phyloP scores from a whole-genome alignment of 64 coral and sea anemone genomes.

The Actinia tenebrosa region DNA sequence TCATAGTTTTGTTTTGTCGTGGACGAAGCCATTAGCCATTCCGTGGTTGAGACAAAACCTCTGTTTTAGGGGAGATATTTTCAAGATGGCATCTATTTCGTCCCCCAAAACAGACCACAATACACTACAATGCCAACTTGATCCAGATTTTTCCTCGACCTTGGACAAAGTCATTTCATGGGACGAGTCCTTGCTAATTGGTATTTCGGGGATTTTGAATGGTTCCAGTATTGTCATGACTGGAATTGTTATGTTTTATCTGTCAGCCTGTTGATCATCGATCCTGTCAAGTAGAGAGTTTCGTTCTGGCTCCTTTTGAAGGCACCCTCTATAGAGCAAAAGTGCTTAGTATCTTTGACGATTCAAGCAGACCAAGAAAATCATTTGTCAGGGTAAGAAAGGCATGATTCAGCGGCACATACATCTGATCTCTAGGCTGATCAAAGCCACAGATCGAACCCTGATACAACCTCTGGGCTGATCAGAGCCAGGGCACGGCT shows the following conservation, averaged over 20 bases:
- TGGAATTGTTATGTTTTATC: background rate
- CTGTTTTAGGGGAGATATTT: too few species aligned
- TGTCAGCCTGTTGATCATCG: background rate
- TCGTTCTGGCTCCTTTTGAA: conserved; percentile 9
- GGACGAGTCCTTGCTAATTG: too few species aligned
- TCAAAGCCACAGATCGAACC: too few species aligned
- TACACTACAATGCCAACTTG: too few species aligned
- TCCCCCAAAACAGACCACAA: too few species aligned
- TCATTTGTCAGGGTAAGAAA: background rate
- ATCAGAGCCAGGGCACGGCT: too few species aligned
- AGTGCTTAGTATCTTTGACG: background rate
- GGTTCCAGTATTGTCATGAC: background rate
- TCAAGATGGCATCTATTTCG: too few species aligned
- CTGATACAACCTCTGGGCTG: too few species aligned
- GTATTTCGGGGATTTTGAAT: background rate
- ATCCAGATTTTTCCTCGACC: too few species aligned
- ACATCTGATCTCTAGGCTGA: background rate
- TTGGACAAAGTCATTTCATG: too few species aligned
- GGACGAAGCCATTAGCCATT: too few species aligned
- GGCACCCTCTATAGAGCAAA: background rate
- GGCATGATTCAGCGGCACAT: background rate
- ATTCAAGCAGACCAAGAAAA: background rate
- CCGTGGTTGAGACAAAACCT: too few species aligned
- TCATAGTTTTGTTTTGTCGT: background rate
- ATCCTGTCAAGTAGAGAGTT: background rate